A percentile compares a stretch with the other conserved stretches of the same genome.
Conservation (phyloP, 2,113 vertebrate species). For the Pelecanoides urinatrix region DNA sequence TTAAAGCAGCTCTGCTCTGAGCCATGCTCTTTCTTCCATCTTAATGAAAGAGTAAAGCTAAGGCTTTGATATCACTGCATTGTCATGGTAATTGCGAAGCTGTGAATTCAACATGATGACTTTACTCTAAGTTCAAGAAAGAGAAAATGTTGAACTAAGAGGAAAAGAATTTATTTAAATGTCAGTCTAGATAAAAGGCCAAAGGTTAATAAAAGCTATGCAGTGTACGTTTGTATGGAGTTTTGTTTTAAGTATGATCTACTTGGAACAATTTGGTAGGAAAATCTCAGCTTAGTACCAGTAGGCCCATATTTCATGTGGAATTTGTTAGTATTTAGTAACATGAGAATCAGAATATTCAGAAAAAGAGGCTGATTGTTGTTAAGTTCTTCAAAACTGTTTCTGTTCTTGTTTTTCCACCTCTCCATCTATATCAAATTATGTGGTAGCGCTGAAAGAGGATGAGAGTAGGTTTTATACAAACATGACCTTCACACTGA, state of each 20-base stretch:
- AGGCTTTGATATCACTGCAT: constrained; percentile 39
- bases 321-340: not conserved
- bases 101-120: constrained; percentile 14
- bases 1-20: not conserved
- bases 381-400: not conserved
- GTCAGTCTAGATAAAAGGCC: not conserved
- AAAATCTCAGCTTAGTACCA: not conserved
- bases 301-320: not conserved
- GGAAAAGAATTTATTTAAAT: not conserved
- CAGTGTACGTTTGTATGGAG: not conserved
- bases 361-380: not conserved
- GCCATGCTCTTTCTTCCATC: not conserved
- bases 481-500: not conserved
- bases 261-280: not conserved
- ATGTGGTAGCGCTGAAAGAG: not conserved
- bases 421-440: not conserved
- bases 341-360: not conserved
- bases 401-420: not conserved
- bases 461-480: not conserved
- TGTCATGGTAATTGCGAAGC: constrained; percentile 51
- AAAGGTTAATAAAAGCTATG: not conserved
- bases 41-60: constrained; percentile 1
- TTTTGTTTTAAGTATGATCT: not conserved
- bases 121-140: not conserved
- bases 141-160: not conserved